Evolutionary conservation across 2,797 vertebrate genomes (phyloP), one percentile per base, ranked within the genome.

Genomic region (Danio jaintianensis): DNA sequence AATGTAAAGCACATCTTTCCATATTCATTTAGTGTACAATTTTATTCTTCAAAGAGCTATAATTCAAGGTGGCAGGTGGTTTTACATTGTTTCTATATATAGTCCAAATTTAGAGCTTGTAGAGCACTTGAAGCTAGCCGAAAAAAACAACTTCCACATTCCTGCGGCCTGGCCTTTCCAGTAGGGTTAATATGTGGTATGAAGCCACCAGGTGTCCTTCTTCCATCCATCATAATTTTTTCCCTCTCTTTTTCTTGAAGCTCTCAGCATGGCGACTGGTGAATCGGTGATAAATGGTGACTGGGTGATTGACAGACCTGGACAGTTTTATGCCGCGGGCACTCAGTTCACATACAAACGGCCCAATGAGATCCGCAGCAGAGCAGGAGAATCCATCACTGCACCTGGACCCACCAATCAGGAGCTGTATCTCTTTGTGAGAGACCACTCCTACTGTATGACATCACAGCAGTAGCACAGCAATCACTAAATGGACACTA

Each of bases 221-320:
- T 70, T 48, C 20, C 22, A 22, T 53, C 7, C 29, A 13, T 53
- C 20, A 40, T 78, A 36, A 13, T 73, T 47, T 59, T n/a, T 7
- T 10, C 16, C 7, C 61, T 20, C 20, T 70, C 45, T 8, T 64
- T 86, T 83, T 78, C 11, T 79, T 84, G 18, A 81, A 94, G 93
- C 93, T 82, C 81, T 94, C 22, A 85, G 82, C 83, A 92, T 88
- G 58, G 69, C 81, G 43, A 84, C 53, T 15, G 92, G 92, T 12
- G 55, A 86, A 70, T 89, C 93, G 9, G 86, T 94, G 87, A 89
- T 94, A 83, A 94, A 94, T 43, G 89, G 93, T 62, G 90, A 93
- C 87, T 94, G 93, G 93, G 87, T 91, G 79, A 94, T 94, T 76
- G 91, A 94, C 83, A 89, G 92, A 76, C 93, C 93, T 0, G 93